Evolutionary conservation across 2,888 invertebrate species (phyloP).

Genomic region (Ceraclea dissimilis): DNA sequence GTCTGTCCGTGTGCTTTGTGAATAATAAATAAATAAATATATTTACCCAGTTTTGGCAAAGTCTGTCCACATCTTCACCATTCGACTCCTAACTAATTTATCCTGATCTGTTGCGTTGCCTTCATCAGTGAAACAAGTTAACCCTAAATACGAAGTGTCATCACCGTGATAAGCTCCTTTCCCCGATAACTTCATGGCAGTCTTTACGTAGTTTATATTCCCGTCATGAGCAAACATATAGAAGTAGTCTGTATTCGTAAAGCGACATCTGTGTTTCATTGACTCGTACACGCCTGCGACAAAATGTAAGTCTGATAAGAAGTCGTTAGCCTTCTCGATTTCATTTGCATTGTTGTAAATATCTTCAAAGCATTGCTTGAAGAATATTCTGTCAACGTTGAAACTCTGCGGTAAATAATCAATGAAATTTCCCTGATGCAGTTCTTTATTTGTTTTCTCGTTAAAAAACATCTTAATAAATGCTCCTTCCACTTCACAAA

Average conservation of each 20-base stretch:
- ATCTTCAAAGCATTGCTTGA: conserved; percentile 28
- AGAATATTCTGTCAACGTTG: conserved; percentile 38
- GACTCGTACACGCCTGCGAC: conserved; percentile 30
- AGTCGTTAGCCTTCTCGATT: conserved; percentile 26
- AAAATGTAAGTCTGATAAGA: conserved; percentile 34
- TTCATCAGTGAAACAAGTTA: neutral
- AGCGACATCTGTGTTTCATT: conserved; percentile 22
- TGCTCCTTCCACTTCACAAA: conserved; percentile 50
- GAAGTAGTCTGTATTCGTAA: conserved; percentile 26
- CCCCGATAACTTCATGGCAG: neutral
- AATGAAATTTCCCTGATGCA: conserved; percentile 38
- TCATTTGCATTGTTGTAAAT: conserved; percentile 34
- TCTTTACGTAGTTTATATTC: conserved; percentile 22
- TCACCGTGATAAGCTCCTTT: conserved; percentile 16
- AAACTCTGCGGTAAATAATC: conserved; percentile 38
- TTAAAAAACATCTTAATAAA: conserved; percentile 34
- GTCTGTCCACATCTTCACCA: conserved; percentile 54
- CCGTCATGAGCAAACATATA: conserved; percentile 34
- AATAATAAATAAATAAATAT: neutral
- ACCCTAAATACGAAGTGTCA: conserved; percentile 11
- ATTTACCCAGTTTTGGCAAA: conserved; percentile 51
- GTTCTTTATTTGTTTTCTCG: conserved; percentile 38
- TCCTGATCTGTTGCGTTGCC: conserved; percentile 30
- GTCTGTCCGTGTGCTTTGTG: no score
- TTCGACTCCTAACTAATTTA: conserved; percentile 36